These are phyloP conservation scores for Chaenocephalus aceratus DNA, from an alignment of 2,113 vertebrate species.

Conservation along the genomic window DNA sequence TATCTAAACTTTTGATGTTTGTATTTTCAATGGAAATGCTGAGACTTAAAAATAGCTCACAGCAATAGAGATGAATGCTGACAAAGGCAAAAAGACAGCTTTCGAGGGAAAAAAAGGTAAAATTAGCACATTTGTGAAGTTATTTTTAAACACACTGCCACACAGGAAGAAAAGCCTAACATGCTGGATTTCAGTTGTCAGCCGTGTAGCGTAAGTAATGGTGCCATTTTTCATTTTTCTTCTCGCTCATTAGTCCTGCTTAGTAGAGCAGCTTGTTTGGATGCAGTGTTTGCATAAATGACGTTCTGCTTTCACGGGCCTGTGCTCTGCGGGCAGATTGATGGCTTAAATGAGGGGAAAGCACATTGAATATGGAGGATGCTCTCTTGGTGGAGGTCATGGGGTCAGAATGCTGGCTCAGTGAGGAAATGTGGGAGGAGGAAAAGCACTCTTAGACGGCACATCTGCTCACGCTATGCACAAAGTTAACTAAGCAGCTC, in stretches of 20 bases:
- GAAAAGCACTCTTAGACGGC: background rate
- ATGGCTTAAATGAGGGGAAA: slow-evolving; percentile 20
- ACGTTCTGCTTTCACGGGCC: slow-evolving; percentile 17
- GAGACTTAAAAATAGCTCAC: background rate
- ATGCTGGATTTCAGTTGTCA: slow-evolving; percentile 38
- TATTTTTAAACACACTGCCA: slow-evolving; percentile 58
- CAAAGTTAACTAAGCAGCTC: slow-evolving; percentile 18
- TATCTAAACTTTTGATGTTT: slow-evolving; percentile 2
- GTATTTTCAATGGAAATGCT: slow-evolving; percentile 4
- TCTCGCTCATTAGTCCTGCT: slow-evolving; percentile 36
- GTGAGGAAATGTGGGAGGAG: slow-evolving; percentile 6
- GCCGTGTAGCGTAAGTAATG: slow-evolving; percentile 24
- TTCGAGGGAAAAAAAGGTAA: background rate
- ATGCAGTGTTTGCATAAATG: slow-evolving; percentile 3
- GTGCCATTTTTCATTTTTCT: slow-evolving; percentile 23
- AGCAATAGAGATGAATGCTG: slow-evolving; percentile 28
- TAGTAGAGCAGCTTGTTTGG: slow-evolving; percentile 23
- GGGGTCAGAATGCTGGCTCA: background rate
- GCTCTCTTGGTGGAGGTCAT: background rate
- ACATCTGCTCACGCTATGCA: background rate
- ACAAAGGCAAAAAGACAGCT: slow-evolving; percentile 9
- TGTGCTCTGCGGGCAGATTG: slow-evolving; percentile 15
- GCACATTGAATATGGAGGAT: background rate
- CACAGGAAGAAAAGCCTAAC: slow-evolving; percentile 29
- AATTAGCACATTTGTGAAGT: slow-evolving; percentile 37